Evolutionary conservation across 2,113 vertebrate genomes (phyloP).

Genomic region (Osmerus eperlanus): DNA sequence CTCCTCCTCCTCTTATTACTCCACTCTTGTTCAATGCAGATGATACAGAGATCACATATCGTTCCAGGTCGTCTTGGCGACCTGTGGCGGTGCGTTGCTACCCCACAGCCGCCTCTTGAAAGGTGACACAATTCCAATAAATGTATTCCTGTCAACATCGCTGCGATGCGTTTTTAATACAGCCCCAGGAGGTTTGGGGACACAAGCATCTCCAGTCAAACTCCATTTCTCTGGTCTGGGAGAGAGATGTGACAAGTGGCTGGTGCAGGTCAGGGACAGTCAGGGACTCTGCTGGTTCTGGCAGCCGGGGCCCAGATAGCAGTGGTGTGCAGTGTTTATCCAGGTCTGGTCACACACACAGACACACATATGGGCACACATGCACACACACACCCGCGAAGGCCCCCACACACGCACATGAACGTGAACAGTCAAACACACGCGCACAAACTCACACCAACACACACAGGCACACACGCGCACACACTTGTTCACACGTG

Average conservation of each 20-base stretch:
- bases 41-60: slow-evolving; percentile 62
- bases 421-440: too few species aligned
- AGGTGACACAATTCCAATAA: slow-evolving; percentile 74
- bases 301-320: background rate
- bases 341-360: too few species aligned
- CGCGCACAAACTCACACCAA: too few species aligned
- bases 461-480: too few species aligned
- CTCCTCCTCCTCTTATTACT: too few species aligned
- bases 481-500: too few species aligned
- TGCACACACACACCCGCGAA: too few species aligned
- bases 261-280: slow-evolving; percentile 49
- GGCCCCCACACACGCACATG: too few species aligned
- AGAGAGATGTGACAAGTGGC: slow-evolving; percentile 61
- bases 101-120: slow-evolving; percentile 67
- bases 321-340: too few species aligned
- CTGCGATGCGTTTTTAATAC: slow-evolving; percentile 72
- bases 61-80: slow-evolving; percentile 46
- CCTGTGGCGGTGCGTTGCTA: slow-evolving; percentile 57
- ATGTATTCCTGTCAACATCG: slow-evolving; percentile 76
- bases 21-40: slow-evolving; percentile 20
- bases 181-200: slow-evolving; percentile 60
- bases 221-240: slow-evolving; percentile 63
- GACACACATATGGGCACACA: too few species aligned
- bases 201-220: slow-evolving; percentile 68
- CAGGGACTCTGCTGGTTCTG: slow-evolving; percentile 3